These are phyloP conservation scores for Antennarius maculatus DNA, from an alignment of 2,797 vertebrate genomes.

Conservation along the genomic window DNA sequence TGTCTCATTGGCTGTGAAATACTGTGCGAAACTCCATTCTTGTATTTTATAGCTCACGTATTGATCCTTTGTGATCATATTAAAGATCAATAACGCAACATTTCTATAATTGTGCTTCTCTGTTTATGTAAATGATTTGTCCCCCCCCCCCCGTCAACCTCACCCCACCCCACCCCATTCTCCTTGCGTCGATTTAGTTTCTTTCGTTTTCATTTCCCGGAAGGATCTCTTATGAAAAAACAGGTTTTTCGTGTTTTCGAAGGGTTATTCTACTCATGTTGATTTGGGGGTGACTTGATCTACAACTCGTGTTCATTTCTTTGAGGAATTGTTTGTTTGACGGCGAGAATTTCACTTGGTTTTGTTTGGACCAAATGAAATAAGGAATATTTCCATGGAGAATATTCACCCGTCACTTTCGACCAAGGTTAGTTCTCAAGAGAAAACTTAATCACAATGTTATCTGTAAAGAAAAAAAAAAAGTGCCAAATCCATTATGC, in stretches of 20 bases:
- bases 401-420: constrained; percentile 59
- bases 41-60: too few species aligned
- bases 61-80: too few species aligned
- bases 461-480: not conserved
- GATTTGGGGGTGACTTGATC: not conserved
- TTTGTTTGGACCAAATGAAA: not conserved
- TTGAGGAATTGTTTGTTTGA: not conserved
- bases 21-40: too few species aligned
- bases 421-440: constrained; percentile 70
- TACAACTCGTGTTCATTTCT: not conserved
- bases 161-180: constrained; percentile 23
- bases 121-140: not conserved
- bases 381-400: constrained; percentile 62
- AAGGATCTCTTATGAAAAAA: constrained; percentile 71
- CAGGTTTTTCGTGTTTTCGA: constrained; percentile 17
- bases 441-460: not conserved
- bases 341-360: constrained; percentile 2
- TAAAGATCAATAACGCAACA: not conserved
- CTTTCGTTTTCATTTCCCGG: constrained; percentile 92
- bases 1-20: too few species aligned
- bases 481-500: not conserved
- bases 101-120: rapidly evolving
- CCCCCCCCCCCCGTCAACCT: constrained; percentile 37
- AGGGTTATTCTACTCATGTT: not conserved
- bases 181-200: constrained; percentile 52